These are phyloP conservation scores for Hapalemur alaotrensis DNA, from an alignment of 2,797 vertebrate genomes.

Conservation along the genomic window DNA sequence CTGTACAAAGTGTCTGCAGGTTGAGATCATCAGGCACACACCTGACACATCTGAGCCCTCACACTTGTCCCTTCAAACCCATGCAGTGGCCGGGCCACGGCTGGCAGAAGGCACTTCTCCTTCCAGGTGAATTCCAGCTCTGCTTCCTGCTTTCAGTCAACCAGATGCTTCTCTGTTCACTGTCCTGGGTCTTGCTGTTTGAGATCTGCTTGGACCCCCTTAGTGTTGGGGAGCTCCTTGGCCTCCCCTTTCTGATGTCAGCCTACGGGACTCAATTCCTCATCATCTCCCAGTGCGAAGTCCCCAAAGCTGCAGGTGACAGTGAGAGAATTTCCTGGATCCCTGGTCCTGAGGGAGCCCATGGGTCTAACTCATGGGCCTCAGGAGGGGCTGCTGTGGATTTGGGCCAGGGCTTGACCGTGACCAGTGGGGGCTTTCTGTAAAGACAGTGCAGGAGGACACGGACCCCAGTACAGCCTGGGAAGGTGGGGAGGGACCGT, in stretches of 20 bases:
- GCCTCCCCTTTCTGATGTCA: background rate
- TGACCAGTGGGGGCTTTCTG: background rate
- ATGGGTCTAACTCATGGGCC: background rate
- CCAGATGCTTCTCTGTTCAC: background rate
- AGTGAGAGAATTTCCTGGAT: background rate
- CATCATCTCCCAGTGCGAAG: background rate
- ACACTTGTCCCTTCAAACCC: background rate
- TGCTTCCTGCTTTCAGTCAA: background rate
- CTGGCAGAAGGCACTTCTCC: background rate
- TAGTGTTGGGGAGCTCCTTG: background rate
- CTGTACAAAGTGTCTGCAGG: too few species aligned
- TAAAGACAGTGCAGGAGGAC: background rate
- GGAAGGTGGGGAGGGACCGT: background rate
- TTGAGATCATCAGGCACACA: background rate
- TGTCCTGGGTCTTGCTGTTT: background rate
- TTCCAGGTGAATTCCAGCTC: background rate
- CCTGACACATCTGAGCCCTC: rapidly evolving
- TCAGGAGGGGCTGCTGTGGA: background rate
- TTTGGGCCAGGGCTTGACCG: background rate
- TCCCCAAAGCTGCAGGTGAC: background rate
- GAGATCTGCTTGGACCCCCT: background rate
- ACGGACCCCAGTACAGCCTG: background rate
- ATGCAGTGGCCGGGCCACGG: rapidly evolving
- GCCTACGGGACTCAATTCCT: background rate
- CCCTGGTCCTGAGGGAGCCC: background rate